Conservation (phyloP, 2,797 vertebrate genomes). For the Nannoperca obscura region DNA sequence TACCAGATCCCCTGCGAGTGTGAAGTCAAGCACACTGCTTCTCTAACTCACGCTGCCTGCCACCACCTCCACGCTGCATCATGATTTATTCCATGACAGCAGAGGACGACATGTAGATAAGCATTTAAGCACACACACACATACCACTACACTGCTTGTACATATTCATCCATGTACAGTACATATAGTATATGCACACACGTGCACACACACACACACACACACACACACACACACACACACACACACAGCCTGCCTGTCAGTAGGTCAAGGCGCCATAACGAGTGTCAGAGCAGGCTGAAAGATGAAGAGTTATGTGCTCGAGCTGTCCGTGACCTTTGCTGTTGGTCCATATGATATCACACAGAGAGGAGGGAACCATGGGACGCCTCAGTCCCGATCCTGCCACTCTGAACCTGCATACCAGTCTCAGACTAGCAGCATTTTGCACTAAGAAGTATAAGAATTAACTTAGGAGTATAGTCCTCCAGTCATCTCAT, state of each 20-base stretch:
- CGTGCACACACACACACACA: not conserved
- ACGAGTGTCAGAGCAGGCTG: constrained; percentile 68
- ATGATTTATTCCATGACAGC: constrained; percentile 73
- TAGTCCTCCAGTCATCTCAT: constrained; percentile 14
- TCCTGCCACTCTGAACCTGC: constrained; percentile 50
- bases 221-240: constrained; percentile 2
- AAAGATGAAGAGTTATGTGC: constrained; percentile 76
- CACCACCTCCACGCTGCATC: constrained; percentile 73
- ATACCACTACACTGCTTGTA: not conserved
- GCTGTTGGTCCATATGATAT: constrained; percentile 74
- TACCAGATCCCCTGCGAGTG: constrained; percentile 82
- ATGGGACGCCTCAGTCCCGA: constrained; percentile 32
- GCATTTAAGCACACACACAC: constrained; percentile 20
- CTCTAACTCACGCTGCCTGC: constrained; percentile 75
- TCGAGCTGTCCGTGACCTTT: constrained; percentile 76
- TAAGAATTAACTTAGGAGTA: not conserved
- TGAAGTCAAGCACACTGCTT: constrained; percentile 81
- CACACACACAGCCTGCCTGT: constrained; percentile 37
- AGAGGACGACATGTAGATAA: constrained; percentile 29
- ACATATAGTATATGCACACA: constrained; percentile 9
- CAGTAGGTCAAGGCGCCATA: constrained; percentile 65
- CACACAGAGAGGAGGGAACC: constrained; percentile 62
- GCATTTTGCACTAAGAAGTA: not conserved
- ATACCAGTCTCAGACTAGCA: constrained; percentile 41
- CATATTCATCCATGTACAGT: constrained; percentile 14